phyloP scores from a whole-genome alignment of 2,113 vertebrate genomes.

The Burhinus oedicnemus region DNA sequence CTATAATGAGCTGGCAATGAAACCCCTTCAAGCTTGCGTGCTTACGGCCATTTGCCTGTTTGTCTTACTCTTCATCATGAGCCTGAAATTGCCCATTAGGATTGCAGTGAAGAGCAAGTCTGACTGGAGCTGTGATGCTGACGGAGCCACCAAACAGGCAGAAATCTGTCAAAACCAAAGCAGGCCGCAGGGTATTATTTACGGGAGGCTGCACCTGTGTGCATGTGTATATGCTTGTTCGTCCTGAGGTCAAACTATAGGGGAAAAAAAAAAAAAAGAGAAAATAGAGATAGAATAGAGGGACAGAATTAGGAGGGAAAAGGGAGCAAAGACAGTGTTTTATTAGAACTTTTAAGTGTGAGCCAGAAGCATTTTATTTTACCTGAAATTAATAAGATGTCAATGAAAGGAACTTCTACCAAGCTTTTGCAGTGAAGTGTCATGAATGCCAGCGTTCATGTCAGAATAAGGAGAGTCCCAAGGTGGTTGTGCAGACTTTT shows the following conservation, averaged over 20 bases:
- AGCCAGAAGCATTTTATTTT: background rate
- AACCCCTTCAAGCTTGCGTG: constrained; percentile 61
- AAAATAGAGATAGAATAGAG: background rate
- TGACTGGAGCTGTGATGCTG: background rate
- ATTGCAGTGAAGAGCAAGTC: constrained; percentile 34
- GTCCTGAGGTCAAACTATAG: background rate
- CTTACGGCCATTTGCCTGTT: constrained; percentile 66
- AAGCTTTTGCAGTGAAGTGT: background rate
- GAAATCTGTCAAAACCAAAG: background rate
- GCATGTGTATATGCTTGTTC: background rate
- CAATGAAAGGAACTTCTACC: background rate
- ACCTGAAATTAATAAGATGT: background rate
- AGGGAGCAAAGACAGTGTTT: background rate
- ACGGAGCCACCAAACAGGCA: background rate
- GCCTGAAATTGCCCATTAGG: constrained; percentile 70
- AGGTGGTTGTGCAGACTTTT: background rate
- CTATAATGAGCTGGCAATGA: constrained; percentile 72
- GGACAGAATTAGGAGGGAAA: background rate
- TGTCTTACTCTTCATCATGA: constrained; percentile 65
- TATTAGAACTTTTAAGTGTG: background rate
- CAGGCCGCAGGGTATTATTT: background rate
- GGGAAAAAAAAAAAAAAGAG: background rate
- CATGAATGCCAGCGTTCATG: background rate
- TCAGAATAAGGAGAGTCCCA: background rate
- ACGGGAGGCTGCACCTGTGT: background rate